Evolutionary conservation across 2,797 vertebrate species (phyloP), one percentile per base, ranked within the genome.

Genomic region (Poeciliopsis gracilis): DNA sequence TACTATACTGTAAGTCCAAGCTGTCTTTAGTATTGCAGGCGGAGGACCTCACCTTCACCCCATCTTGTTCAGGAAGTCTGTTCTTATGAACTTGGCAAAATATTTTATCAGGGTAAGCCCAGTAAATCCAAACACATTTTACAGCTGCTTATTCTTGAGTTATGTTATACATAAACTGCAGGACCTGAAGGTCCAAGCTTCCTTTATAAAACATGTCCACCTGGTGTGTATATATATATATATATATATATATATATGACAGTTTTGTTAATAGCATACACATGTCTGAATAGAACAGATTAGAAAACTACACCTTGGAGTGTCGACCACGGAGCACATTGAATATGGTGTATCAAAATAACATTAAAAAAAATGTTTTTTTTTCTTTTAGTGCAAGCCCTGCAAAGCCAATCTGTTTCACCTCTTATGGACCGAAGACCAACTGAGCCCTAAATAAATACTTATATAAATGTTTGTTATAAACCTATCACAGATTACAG

Each of bases 1-100:
- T 94, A 94, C 94, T 91, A 84, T 93, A 94, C 91, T 95, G 93
- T 94, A 94, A 93, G 92, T 93, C 88, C 82, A 72, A 75, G 75
- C 86, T 89, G 93, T 89, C 88, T 93, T 94, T 93, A 92, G 77
- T 67, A 67, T 85, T 78, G 79, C 51, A 55, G 87, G 76, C 63
- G 6, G 69, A 76, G 45, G 85, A 86, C 86, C 83, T 88, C 85
- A 83, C 90, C 81, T 87, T 90, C 87, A 88, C 86, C 88, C 84
- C 85, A 77, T 88, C 82, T 84, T 92, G 86, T 91, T 91, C 84
- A 73, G 80, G 47, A 85, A 83, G 55, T 81, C 78, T 77, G 53
- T 86, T 84, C 85, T 82, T 77, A 70, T 74, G 74, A 82, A 82
- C 83, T 25, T n/a, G 80, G 87, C 81, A 81, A 82, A 90, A 84